Percentiles rank a stretch among this genome's conserved stretches.
These are phyloP conservation scores for Cordilura impudica DNA, from an alignment of 2,888 invertebrate genomes.

Conservation along the genomic window DNA sequence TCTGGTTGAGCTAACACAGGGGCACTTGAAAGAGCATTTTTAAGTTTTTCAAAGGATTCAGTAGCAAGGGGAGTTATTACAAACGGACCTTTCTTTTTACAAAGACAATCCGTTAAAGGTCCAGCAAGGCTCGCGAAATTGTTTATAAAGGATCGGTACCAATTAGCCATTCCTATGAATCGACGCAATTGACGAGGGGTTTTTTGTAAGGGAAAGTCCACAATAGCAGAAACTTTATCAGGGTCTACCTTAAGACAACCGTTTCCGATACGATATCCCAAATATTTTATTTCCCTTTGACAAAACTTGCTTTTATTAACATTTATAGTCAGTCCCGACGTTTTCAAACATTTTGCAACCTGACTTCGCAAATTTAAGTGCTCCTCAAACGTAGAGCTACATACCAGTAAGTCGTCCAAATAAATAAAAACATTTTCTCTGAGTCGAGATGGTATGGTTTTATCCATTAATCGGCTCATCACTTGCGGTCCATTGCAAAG, in stretches of 20 bases:
- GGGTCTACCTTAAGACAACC: constrained; percentile 5
- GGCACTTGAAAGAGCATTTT: not conserved
- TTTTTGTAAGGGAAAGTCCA: constrained; percentile 6
- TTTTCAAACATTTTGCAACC: too few species aligned
- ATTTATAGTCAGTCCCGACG: constrained; percentile 12
- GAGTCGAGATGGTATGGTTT: too few species aligned
- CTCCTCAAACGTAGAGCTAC: too few species aligned
- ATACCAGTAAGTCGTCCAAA: too few species aligned
- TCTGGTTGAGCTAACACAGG: constrained; percentile 31
- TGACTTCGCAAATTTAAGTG: too few species aligned
- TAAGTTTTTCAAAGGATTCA: constrained; percentile 15
- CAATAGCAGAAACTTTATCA: not conserved
- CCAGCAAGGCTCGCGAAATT: too few species aligned
- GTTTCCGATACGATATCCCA: constrained; percentile 4
- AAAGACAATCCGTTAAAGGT: not conserved
- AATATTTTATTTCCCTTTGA: constrained; percentile 24
- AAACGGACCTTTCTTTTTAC: not conserved
- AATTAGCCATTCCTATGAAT: too few species aligned
- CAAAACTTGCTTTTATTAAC: constrained; percentile 32
- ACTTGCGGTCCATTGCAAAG: too few species aligned
- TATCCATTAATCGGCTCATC: too few species aligned
- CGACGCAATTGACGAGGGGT: too few species aligned
- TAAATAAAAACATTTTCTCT: too few species aligned
- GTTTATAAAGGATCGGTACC: too few species aligned
- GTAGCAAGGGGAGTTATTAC: constrained; percentile 5